Conservation (phyloP, 2,888 invertebrate genomes). For the Sesia bembeciformis region DNA sequence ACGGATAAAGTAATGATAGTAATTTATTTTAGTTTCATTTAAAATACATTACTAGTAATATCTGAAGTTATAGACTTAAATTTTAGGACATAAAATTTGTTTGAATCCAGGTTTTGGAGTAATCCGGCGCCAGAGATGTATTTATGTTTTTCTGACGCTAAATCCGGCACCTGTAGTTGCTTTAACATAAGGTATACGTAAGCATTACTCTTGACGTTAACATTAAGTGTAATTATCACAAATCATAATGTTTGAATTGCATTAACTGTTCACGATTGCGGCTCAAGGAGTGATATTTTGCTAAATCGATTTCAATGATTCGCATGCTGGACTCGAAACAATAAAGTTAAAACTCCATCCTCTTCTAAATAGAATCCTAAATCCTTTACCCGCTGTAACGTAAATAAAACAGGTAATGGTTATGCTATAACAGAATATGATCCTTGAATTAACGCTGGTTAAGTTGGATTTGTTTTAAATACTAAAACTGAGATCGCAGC, state of each 20-base stretch:
- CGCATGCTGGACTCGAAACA: background rate
- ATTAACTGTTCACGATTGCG: constrained; percentile 28
- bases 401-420: background rate
- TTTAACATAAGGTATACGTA: too few species aligned
- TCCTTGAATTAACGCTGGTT: constrained; percentile 16
- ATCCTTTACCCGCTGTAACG: background rate
- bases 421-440: background rate
- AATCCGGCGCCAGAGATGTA: too few species aligned
- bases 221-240: too few species aligned
- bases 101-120: too few species aligned
- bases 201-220: too few species aligned
- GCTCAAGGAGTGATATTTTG: constrained; percentile 26
- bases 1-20: background rate
- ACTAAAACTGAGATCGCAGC: constrained; percentile 5
- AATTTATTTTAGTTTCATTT: background rate
- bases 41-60: constrained; percentile 13
- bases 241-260: constrained; percentile 36
- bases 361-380: constrained; percentile 4
- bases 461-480: constrained; percentile 16
- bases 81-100: background rate
- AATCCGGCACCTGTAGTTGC: too few species aligned
- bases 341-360: background rate
- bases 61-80: too few species aligned
- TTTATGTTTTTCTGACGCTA: too few species aligned
- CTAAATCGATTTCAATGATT: constrained; percentile 21